A percentile compares a stretch with the other conserved stretches of the same genome.
These are phyloP conservation scores for Danionella dracula DNA, from an alignment of 2,797 vertebrate genomes.

Conservation along the genomic window DNA sequence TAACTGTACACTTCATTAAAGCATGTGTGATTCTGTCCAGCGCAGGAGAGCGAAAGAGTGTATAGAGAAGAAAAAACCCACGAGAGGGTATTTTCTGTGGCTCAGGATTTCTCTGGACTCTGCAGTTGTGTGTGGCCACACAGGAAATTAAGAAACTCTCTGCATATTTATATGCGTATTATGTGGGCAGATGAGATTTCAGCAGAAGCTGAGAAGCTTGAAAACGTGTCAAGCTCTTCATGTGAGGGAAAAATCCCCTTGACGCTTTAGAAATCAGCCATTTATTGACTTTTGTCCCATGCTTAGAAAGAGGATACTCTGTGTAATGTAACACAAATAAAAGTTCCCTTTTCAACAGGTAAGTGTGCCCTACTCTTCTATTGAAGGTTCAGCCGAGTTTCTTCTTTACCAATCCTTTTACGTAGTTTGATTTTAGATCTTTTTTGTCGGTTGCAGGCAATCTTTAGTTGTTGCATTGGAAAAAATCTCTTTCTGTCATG, in stretches of 20 bases:
- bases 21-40: background rate
- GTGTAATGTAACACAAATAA: background rate
- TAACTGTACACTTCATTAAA: background rate
- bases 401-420: no score
- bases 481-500: no score
- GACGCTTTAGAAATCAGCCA: background rate
- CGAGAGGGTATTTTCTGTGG: background rate
- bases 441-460: no score
- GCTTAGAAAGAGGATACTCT: constrained; percentile 33
- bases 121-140: constrained; percentile 68
- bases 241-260: constrained; percentile 29
- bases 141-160: constrained; percentile 81
- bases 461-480: no score
- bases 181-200: constrained; percentile 69
- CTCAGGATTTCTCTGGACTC: constrained; percentile 14
- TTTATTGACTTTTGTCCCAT: constrained; percentile 36
- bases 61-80: background rate
- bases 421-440: no score
- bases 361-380: constrained; percentile 1
- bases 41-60: background rate
- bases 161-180: constrained; percentile 75
- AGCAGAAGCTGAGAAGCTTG: constrained; percentile 68
- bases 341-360: background rate
- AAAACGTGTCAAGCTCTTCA: constrained; percentile 29
- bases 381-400: no score